These are phyloP conservation scores for Hirtodrosophila duncani DNA, from an alignment of 2,888 invertebrate species.

Conservation along the genomic window DNA sequence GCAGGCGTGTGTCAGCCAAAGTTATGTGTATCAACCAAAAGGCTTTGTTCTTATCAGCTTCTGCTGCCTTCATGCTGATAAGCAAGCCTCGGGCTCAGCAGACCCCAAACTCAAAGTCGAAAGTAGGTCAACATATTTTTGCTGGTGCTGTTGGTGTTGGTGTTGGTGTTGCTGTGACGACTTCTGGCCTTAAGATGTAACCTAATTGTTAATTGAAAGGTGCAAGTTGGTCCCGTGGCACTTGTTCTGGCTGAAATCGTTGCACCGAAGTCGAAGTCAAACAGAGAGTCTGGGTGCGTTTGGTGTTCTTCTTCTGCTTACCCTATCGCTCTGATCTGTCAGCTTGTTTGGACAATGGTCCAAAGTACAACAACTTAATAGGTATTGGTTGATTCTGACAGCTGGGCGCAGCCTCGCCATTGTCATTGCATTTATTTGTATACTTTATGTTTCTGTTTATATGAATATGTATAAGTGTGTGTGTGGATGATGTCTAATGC, in stretches of 20 bases:
- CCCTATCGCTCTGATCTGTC: slow-evolving; percentile 2
- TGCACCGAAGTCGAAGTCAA: not conserved
- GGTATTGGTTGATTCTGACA: slow-evolving; percentile 34
- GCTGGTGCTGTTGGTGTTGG: no score
- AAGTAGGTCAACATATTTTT: slow-evolving; percentile 37
- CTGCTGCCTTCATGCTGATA: no score
- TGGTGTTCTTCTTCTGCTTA: slow-evolving; percentile 7
- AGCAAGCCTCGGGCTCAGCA: no score
- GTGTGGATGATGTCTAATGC: slow-evolving; percentile 30
- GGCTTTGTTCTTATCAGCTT: no score
- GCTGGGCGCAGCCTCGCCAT: slow-evolving; percentile 33
- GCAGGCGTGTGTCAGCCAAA: no score
- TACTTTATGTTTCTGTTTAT: slow-evolving; percentile 9
- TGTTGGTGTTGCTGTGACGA: no score
- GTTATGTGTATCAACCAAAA: no score
- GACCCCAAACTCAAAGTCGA: no score
- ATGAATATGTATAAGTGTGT: slow-evolving; percentile 26
- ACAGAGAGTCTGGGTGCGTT: slow-evolving; percentile 8
- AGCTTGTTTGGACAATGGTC: slow-evolving; percentile 26
- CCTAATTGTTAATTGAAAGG: slow-evolving; percentile 25
- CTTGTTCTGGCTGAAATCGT: not conserved
- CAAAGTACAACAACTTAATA: slow-evolving; percentile 17
- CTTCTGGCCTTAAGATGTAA: slow-evolving; percentile 7
- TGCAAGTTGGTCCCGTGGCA: not conserved
- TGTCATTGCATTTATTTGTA: not conserved